These are phyloP conservation scores for Cyphomyrus plagiostoma DNA, from an alignment of 2,113 vertebrate genomes.

Conservation along the genomic window DNA sequence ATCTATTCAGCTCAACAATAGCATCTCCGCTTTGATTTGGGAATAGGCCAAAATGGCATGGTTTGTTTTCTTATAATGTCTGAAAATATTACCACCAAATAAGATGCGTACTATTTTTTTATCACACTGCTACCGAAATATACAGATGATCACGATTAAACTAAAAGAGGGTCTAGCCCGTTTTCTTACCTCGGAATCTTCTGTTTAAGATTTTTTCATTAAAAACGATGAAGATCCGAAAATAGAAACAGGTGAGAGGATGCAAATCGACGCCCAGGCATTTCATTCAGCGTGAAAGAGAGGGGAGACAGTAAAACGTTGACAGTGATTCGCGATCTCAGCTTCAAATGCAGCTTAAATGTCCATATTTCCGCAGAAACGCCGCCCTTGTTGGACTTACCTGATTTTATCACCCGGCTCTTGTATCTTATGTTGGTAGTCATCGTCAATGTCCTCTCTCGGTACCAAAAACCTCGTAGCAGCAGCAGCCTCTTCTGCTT, in stretches of 20 bases:
- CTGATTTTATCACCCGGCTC: constrained; percentile 83
- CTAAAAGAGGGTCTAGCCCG: background rate
- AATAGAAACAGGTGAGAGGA: constrained; percentile 57
- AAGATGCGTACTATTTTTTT: background rate
- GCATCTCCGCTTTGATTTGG: background rate
- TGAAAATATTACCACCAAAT: background rate
- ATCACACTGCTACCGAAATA: background rate
- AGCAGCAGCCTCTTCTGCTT: background rate
- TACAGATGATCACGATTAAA: background rate
- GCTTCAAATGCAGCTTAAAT: background rate
- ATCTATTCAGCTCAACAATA: background rate
- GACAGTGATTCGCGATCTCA: background rate
- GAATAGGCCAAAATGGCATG: background rate
- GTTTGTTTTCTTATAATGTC: background rate
- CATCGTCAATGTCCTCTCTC: constrained; percentile 58
- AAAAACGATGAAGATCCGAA: constrained; percentile 31
- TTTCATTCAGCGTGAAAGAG: constrained; percentile 7
- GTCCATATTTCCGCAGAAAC: background rate
- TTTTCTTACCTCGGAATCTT: constrained; percentile 61
- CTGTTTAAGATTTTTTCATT: constrained; percentile 44
- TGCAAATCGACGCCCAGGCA: constrained; percentile 48
- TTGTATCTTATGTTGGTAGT: constrained; percentile 83
- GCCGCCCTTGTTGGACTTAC: constrained; percentile 54
- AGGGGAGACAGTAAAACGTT: constrained; percentile 27
- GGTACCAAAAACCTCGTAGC: background rate